Base-by-base conservation (phyloP, 2,797 vertebrate genomes). In the Neosalanx taihuensis region DNA sequence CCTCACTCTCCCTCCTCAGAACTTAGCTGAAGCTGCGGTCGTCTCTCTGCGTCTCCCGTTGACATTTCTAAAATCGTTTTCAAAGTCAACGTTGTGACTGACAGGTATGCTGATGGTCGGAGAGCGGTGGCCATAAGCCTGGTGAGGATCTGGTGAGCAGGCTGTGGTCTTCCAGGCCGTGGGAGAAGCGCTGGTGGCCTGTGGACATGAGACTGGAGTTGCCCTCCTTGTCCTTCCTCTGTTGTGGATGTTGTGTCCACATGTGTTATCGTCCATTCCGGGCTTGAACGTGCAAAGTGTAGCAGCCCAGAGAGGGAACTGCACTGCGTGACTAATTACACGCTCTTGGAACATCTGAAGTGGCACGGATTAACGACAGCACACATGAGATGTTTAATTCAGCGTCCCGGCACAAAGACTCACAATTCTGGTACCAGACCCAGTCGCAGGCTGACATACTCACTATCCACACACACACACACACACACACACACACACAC, bases 311-410 rank as follows among this genome's bases (percentile, higher is more conserved):
- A 69, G 74, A 72, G 72, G 69, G 56, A 37, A 69, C 49, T 33
- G 57, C 80, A 72, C 78, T 35, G 56, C 81, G 82, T 83, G 81
- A 81, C 86, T 88, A 89, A 89, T 90, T 84, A 84, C 79, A 75
- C 64, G 61, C 73, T 82, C 83, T 82, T 83, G 78, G 82, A 89
- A 74, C 82, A 81, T 88, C 83, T 83, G 82, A 84, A 85, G 75
- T 71, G 76, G 66, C 49, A 20, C 83, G 84, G 83, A 90, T 86
- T 88, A 86, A 83, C 80, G 74, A 83, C 80, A 78, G 82, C 84
- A 69, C 73, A 78, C 76, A 79, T 76, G 82, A 82, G 64, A 85
- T 83, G 79, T 87, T 87, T 86, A 89, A 88, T 87, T 88, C 88
- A 84, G 82, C 71, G 26, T 79, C 86, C 71, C 78, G 56, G 72